Percentiles rank a stretch among this genome's conserved stretches.
These are phyloP conservation scores for Fregetta grallaria DNA, from an alignment of 2,113 vertebrate species.

Conservation along the genomic window DNA sequence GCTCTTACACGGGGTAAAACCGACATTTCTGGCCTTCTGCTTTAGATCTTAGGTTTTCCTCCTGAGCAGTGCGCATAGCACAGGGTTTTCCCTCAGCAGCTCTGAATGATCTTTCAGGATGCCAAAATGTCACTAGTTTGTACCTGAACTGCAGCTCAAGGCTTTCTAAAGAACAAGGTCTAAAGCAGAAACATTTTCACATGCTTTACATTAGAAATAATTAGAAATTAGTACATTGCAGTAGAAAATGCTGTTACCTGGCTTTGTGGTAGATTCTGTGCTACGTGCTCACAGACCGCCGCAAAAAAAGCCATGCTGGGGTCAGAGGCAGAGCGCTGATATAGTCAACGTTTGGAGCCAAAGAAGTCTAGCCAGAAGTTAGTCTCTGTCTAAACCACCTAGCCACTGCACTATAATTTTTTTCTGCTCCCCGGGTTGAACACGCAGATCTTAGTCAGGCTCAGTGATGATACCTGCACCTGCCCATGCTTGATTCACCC, in stretches of 20 bases:
- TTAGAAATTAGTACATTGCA: neutral
- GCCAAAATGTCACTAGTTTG: neutral
- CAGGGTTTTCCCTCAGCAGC: neutral
- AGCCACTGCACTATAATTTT: neutral
- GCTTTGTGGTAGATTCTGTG: neutral
- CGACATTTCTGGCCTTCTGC: neutral
- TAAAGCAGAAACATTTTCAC: neutral
- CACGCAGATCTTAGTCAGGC: neutral
- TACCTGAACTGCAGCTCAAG: neutral
- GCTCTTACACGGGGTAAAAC: neutral
- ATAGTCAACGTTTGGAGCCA: neutral
- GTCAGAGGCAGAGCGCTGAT: neutral
- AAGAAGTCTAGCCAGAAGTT: neutral
- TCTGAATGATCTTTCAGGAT: neutral
- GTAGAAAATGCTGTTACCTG: neutral
- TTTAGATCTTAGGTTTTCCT: neutral
- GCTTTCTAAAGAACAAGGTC: neutral
- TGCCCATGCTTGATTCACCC: neutral
- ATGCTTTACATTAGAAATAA: neutral
- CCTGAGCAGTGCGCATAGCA: neutral
- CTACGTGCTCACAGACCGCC: rapidly evolving
- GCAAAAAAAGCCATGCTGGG: neutral
- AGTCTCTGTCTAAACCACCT: neutral
- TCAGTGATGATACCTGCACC: neutral
- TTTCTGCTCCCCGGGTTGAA: neutral